A percentile compares a stretch with the other conserved stretches of the same genome.
Conservation (phyloP, 2,888 invertebrate genomes). For the Tinea semifulvella region DNA sequence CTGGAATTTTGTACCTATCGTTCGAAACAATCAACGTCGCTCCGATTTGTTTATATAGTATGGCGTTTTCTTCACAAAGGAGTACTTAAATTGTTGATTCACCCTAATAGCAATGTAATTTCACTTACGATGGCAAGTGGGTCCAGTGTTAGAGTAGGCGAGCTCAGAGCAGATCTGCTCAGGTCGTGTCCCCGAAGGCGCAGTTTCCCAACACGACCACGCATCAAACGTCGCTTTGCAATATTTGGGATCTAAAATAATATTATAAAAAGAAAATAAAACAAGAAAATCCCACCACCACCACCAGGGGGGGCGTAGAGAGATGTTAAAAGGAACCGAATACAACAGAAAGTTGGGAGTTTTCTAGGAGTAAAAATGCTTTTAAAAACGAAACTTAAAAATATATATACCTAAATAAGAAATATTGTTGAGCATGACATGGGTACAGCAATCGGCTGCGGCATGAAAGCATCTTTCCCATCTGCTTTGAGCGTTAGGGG, state of each 20-base stretch:
- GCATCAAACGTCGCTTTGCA: constrained; percentile 71
- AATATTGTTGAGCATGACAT: constrained; percentile 31
- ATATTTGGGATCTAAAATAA: constrained; percentile 22
- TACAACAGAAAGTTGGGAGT: too few species aligned
- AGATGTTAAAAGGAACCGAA: too few species aligned
- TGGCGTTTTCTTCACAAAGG: too few species aligned
- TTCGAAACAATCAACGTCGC: too few species aligned
- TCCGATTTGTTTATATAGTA: too few species aligned
- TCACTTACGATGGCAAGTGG: constrained; percentile 67
- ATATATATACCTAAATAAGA: constrained; percentile 3
- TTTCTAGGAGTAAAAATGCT: too few species aligned
- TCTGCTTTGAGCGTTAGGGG: constrained; percentile 42
- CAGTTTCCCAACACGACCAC: constrained; percentile 69
- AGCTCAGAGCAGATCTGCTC: constrained; percentile 65
- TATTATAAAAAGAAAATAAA: constrained; percentile 19
- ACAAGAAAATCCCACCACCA: neutral
- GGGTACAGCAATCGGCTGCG: constrained; percentile 48
- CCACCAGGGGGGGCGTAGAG: too few species aligned
- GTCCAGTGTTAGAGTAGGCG: constrained; percentile 62
- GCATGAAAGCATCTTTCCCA: constrained; percentile 53
- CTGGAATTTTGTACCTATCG: too few species aligned
- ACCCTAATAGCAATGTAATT: too few species aligned
- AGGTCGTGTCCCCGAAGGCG: constrained; percentile 41
- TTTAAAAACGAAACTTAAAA: too few species aligned
- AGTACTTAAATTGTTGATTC: too few species aligned